A percentile compares a stretch with the other conserved stretches of the same genome.
These are phyloP conservation scores for Pegea sp. DNA, from an alignment of 23 tunicate species.

Conservation along the genomic window DNA sequence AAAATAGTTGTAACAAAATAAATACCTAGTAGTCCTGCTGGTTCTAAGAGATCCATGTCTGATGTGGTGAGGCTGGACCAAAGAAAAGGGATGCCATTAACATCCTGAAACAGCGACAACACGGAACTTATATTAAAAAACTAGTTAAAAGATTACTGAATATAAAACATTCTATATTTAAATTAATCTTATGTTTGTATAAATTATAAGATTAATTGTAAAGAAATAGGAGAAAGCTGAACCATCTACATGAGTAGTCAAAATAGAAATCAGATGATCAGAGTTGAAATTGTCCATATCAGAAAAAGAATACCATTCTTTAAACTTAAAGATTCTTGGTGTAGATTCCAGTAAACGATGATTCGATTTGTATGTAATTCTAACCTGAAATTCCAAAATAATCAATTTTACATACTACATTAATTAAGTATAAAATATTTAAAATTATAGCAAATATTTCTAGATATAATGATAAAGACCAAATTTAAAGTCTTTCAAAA, in stretches of 20 bases:
- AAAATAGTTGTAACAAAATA: background rate
- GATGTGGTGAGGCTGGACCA: background rate
- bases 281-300: slow-evolving; percentile 78
- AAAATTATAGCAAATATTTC: no score
- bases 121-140: background rate
- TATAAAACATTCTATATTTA: background rate
- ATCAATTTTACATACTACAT: no score
- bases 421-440: no score
- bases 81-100: background rate
- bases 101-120: background rate
- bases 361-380: background rate
- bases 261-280: slow-evolving; percentile 24
- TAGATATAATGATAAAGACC: no score
- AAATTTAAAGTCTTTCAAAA: no score
- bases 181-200: background rate
- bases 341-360: background rate
- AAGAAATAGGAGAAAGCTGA: background rate
- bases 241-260: slow-evolving; percentile 27
- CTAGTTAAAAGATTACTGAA: background rate
- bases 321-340: slow-evolving; percentile 11
- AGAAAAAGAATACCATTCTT: slow-evolving; percentile 78
- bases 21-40: no score
- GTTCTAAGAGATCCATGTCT: no score
- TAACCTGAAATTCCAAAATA: no score
- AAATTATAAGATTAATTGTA: background rate